These are phyloP conservation scores for Gobiocypris rarus DNA, from an alignment of 2,113 vertebrate species.

Conservation along the genomic window DNA sequence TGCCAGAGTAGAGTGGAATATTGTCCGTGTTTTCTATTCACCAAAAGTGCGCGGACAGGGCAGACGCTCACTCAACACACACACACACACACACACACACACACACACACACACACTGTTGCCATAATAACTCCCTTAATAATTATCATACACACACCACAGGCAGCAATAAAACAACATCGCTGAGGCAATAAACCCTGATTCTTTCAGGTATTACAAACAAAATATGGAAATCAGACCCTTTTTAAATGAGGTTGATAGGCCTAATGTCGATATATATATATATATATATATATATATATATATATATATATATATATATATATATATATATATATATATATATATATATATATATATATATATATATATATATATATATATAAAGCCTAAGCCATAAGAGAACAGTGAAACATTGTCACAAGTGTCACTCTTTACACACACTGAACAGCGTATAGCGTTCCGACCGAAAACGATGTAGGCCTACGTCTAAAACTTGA, in stretches of 20 bases:
- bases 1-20: neutral
- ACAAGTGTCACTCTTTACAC: no score
- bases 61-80: conserved; percentile 50
- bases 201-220: neutral
- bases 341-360: no score
- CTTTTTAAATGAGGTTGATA: neutral
- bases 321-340: no score
- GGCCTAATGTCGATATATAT: no score
- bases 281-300: no score
- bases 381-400: no score
- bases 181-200: conserved; percentile 19
- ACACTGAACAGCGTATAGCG: no score
- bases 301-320: no score
- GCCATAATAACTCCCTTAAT: conserved; percentile 43
- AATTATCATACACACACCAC: conserved; percentile 30
- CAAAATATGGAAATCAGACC: neutral
- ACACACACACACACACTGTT: neutral
- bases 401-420: no score
- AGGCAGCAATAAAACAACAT: neutral
- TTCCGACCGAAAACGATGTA: no score
- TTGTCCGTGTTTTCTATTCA: conserved; percentile 23
- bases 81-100: neutral
- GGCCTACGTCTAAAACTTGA: no score
- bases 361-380: no score
- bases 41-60: conserved; percentile 37